Percentiles rank a stretch among this genome's conserved stretches.
phyloP scores from a whole-genome alignment of 1,140 invertebrate species.

The Pentalonia nigronervosa region DNA sequence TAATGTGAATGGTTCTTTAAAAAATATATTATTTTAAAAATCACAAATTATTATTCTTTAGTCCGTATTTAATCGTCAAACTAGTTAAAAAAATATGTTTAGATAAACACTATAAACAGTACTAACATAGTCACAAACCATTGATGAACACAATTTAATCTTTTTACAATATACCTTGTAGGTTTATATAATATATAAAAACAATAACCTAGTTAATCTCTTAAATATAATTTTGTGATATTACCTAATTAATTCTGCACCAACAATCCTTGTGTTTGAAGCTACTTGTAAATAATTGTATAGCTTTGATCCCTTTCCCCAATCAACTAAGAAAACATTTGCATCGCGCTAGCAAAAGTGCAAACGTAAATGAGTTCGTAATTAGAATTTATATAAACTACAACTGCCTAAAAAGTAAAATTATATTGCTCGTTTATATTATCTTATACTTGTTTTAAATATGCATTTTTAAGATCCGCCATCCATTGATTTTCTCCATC shows the following conservation, averaged over 20 bases:
- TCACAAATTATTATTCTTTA: too few relatives aligned
- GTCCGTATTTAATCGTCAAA: background rate
- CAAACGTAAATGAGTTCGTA: constrained; percentile 4
- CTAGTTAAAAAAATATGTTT: background rate
- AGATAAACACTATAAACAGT: background rate
- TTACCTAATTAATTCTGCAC: constrained; percentile 61
- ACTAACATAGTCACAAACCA: background rate
- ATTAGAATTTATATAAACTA: background rate
- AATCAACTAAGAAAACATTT: constrained; percentile 65
- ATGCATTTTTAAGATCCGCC: constrained; percentile 61
- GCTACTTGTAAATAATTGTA: constrained; percentile 64
- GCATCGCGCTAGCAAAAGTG: constrained; percentile 62
- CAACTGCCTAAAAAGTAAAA: background rate
- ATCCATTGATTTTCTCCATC: constrained; percentile 61
- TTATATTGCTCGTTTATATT: background rate
- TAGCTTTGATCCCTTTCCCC: constrained; percentile 63
- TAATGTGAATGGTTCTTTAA: too few relatives aligned
- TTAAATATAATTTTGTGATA: background rate
- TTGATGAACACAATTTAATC: background rate
- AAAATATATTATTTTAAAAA: too few relatives aligned
- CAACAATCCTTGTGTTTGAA: constrained; percentile 65
- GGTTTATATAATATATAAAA: background rate
- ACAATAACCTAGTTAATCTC: background rate
- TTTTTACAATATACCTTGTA: background rate
- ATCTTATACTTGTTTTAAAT: constrained; percentile 61